Conservation (phyloP, 2,888 invertebrate genomes). For the Spisula solida region DNA sequence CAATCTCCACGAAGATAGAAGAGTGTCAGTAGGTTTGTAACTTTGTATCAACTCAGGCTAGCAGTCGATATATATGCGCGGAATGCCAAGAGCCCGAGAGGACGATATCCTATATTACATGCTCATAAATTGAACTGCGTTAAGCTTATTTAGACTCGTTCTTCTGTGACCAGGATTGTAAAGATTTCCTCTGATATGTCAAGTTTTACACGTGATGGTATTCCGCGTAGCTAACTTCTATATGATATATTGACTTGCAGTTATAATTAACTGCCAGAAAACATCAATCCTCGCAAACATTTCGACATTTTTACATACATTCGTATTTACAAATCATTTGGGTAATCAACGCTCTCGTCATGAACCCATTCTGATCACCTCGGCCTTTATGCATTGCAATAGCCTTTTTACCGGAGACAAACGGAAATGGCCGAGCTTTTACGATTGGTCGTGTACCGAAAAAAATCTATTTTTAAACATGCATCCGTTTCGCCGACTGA, state of each 20-base stretch:
- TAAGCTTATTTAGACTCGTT: neutral
- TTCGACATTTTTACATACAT: neutral
- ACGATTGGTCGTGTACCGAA: no score
- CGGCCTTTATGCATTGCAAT: no score
- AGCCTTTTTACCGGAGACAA: no score
- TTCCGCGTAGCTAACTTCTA: neutral
- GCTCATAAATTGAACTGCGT: neutral
- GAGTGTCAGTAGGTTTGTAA: neutral
- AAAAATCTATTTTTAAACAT: no score
- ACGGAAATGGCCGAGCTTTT: no score
- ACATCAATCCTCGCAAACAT: neutral
- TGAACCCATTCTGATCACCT: no score
- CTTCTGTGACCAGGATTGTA: slow-evolving; percentile 5
- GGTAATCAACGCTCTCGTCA: neutral
- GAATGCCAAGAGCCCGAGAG: slow-evolving; percentile 7
- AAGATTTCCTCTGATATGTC: slow-evolving; percentile 8
- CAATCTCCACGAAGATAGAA: no score
- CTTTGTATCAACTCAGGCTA: neutral
- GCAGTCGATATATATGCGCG: slow-evolving; percentile 8
- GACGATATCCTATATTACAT: neutral
- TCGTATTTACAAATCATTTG: neutral
- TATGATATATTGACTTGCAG: neutral
- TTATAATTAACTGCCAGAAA: neutral
- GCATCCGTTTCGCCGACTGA: no score
- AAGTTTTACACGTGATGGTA: neutral